Base-by-base conservation (phyloP, 2,113 vertebrate genomes). In the Pampusana beccarii region DNA sequence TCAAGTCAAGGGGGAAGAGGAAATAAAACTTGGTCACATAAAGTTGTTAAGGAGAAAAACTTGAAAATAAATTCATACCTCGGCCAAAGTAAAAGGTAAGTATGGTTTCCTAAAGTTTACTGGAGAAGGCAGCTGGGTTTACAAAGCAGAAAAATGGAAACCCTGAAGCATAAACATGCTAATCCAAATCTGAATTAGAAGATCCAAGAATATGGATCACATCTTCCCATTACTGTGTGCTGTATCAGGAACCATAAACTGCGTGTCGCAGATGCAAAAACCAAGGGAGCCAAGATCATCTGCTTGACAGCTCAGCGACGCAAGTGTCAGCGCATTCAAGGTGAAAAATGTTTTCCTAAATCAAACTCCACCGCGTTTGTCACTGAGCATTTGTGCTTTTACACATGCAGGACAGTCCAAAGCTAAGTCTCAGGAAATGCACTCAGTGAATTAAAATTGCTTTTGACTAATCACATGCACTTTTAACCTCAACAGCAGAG, bases 171-270 rank as follows among this genome's bases (percentile, higher is more conserved):
- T 4, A 25, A 48, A 8, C 5, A 8, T 9, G 34, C n/a, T 62
- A 12, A 64, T 23, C 4, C 4, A 5, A 60, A 7, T 8, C n/a
- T 23, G 34, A n/a, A 14, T 0, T 23, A 57, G 78, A 42, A 28
- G 44, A 44, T 50, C 6, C 57, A 67, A 70, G 71, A 61, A 48
- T 2, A 69, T 0, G 8, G 58, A 88, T 83, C 90, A 75, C 92
- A 75, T 65, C 65, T 74, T 9, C 73, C 60, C 10, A 2, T 12
- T 57, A 11, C 56, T 31, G 40, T 3, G 13, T 50, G 85, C 54
- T 23, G 11, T 5, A 26, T 0, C 44, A n/a, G 58, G 4, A 91
- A 34, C 3, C 84, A 18, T 0, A 3, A 42, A 51, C n/a, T 48
- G 6, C 26, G 2, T 4, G 38, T 44, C 1, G 2, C 71, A 44